phyloP scores from a whole-genome alignment of 1,140 invertebrate species.

The Calliopsis andreniformis region DNA sequence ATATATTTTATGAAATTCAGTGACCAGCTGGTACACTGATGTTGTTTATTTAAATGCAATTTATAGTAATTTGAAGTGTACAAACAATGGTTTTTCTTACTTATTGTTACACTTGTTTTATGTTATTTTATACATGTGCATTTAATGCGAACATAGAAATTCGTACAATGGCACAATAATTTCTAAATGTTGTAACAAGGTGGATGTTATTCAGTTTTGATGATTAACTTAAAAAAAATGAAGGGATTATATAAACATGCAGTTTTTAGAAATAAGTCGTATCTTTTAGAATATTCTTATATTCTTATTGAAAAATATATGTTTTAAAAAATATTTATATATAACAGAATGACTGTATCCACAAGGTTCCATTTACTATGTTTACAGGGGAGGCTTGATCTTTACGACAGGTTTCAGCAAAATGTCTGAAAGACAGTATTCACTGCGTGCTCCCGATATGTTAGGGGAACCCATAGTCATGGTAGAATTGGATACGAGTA shows the following conservation, averaged over 20 bases:
- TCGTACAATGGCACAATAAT: conserved; percentile 8
- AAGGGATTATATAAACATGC: neutral
- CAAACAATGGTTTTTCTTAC: conserved; percentile 8
- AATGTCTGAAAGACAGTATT: conserved; percentile 97
- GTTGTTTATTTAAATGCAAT: neutral
- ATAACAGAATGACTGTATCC: conserved; percentile 15
- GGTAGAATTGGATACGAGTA: conserved; percentile 97
- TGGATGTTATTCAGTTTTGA: conserved; percentile 66
- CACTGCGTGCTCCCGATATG: conserved; percentile 94
- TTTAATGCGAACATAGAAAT: conserved; percentile 13
- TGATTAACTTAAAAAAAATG: conserved; percentile 51
- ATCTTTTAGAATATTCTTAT: conserved; percentile 18
- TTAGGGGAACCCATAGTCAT: conserved; percentile 95
- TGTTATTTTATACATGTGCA: conserved; percentile 5
- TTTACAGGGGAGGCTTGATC: conserved; percentile 89
- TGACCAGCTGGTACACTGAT: conserved; percentile 10
- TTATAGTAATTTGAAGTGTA: neutral
- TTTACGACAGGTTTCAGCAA: conserved; percentile 99
- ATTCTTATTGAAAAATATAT: conserved; percentile 30
- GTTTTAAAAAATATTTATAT: conserved; percentile 1
- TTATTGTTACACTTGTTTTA: neutral
- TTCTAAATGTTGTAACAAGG: conserved; percentile 57
- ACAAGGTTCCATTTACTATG: conserved; percentile 51
- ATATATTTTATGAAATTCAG: conserved; percentile 4
- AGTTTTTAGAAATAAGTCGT: conserved; percentile 10